A percentile compares a stretch with the other conserved stretches of the same genome.
These are phyloP conservation scores for Formica aserva DNA, from an alignment of 2,888 invertebrate species.

Conservation along the genomic window DNA sequence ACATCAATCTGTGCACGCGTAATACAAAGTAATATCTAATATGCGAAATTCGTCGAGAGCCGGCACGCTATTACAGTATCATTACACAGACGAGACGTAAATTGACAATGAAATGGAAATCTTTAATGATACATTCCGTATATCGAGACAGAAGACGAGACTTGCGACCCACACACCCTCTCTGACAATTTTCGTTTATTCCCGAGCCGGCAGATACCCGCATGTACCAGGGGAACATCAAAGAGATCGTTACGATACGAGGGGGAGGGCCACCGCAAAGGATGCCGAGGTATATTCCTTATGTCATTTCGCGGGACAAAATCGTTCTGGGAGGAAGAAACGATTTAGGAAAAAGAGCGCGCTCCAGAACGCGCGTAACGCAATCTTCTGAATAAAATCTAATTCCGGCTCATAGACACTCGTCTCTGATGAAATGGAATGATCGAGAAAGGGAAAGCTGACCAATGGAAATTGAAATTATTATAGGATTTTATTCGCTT, in stretches of 20 bases:
- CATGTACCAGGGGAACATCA: constrained; percentile 63
- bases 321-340: constrained; percentile 64
- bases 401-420: constrained; percentile 41
- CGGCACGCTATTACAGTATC: constrained; percentile 19
- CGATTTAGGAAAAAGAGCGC: constrained; percentile 62
- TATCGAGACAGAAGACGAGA: background rate
- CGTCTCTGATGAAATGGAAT: constrained; percentile 40
- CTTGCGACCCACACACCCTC: constrained; percentile 7
- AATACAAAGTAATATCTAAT: constrained; percentile 38
- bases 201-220: constrained; percentile 57
- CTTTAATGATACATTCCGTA: constrained; percentile 42
- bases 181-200: constrained; percentile 69
- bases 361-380: constrained; percentile 44
- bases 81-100: constrained; percentile 13
- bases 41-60: constrained; percentile 22
- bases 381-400: constrained; percentile 56
- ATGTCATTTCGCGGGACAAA: constrained; percentile 58
- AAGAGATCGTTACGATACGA: constrained; percentile 58
- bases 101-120: constrained; percentile 42
- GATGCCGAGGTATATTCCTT: constrained; percentile 51
- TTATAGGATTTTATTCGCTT: constrained; percentile 14
- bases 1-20: constrained; percentile 25
- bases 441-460: constrained; percentile 32
- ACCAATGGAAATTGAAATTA: constrained; percentile 48
- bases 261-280: constrained; percentile 35